Evolutionary conservation across 2,888 invertebrate genomes (phyloP).

Genomic region (Branchinecta sandiegonensis): DNA sequence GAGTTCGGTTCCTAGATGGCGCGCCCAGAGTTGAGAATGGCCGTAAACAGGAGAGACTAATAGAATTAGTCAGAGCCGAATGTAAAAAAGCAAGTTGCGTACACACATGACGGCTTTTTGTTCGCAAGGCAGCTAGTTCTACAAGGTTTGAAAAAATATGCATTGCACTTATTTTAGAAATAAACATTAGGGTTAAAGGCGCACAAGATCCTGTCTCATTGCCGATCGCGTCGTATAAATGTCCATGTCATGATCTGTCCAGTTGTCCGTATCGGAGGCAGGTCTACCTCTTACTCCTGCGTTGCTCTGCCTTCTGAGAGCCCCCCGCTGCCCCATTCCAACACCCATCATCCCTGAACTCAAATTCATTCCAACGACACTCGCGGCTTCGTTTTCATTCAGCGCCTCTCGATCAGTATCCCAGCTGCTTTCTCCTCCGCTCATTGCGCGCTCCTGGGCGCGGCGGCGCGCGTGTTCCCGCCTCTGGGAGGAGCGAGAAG

Average conservation of each 20-base stretch:
- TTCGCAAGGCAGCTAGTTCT: not conserved
- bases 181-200: slow-evolving; percentile 26
- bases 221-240: slow-evolving; percentile 87
- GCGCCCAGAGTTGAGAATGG: no score
- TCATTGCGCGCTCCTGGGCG: slow-evolving; percentile 21
- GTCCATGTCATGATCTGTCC: slow-evolving; percentile 92
- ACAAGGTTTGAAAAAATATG: not conserved
- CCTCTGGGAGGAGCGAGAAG: slow-evolving; percentile 19
- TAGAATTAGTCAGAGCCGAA: no score
- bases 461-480: slow-evolving; percentile 22
- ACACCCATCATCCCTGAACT: slow-evolving; percentile 12
- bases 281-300: slow-evolving; percentile 22
- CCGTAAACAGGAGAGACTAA: no score
- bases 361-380: slow-evolving; percentile 11
- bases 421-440: slow-evolving; percentile 24
- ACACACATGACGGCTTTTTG: no score
- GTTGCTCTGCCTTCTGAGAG: slow-evolving; percentile 17
- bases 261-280: slow-evolving; percentile 75
- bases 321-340: not conserved
- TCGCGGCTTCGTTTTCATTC: slow-evolving; percentile 3
- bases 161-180: not conserved
- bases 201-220: slow-evolving; percentile 52
- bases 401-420: slow-evolving; percentile 23
- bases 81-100: no score
- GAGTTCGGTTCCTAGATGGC: no score